Base-by-base conservation (phyloP, 2,888 invertebrate genomes). In the Matsumyia berberina region DNA sequence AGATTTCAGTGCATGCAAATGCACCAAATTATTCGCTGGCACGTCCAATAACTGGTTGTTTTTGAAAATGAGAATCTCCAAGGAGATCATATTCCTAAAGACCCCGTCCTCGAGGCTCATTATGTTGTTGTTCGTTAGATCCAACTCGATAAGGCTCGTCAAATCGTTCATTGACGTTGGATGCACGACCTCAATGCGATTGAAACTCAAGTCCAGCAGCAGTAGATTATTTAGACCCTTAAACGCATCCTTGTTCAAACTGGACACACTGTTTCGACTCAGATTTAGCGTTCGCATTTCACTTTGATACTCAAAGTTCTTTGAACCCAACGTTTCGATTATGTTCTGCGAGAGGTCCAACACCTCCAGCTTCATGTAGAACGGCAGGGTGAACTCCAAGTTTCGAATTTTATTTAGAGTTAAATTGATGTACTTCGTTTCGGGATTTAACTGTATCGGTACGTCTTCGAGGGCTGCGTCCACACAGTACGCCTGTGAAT, bases 381-480 rank as follows among this genome's bases (percentile, higher is more conserved):
- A 96, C 60, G 94, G 94, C 89, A 97, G 94, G 17, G 96, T 95
- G 90, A 95, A 95, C 87, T 95, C 94, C 6, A 98, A 94, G 89
- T 94, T 95, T 89, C 94, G 94, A 89, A 98, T 96, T 87, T 95
- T 94, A 92, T 98, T 98, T 90, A 95, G 94, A n/a, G 95, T 95
- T 76, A 98, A 94, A 90, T 96, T 96, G 89, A 98, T 95, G 91
- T 95, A 94, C 66, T 94, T 94, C 60, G 96, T 94, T 90, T 96
- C 96, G 44, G 98, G 98, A 92, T 97, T 97, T 87, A 97, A 93
- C 90, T 97, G 97, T 88, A 97, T 97, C 81, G 97, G 97, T 69
- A 97, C 96, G 88, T 96, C 95, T 90, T 96, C 96, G 87, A 97
- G 94, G 83, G 94, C 94, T 69, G 96, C 96, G 89, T 94, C 94